These are phyloP conservation scores for Hermetia illucens DNA, from an alignment of 1,140 invertebrate species.

Conservation along the genomic window DNA sequence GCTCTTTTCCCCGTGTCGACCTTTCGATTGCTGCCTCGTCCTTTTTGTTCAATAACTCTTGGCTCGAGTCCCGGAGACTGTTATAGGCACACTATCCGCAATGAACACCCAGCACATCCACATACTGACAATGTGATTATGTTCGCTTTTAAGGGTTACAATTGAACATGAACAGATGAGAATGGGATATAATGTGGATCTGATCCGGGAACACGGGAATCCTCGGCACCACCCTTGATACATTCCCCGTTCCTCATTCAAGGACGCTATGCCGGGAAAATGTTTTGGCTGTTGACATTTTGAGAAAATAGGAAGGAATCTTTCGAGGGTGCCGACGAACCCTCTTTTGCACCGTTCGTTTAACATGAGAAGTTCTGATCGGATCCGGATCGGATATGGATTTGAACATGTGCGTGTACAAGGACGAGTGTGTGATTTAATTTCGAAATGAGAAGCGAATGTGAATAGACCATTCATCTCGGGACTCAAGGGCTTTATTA, in stretches of 20 bases:
- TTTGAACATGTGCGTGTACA: neutral
- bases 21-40: too few species aligned
- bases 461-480: neutral
- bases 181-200: neutral
- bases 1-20: neutral
- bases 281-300: neutral
- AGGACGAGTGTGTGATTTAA: conserved; percentile 1
- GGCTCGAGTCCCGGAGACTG: too few species aligned
- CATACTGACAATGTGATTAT: neutral
- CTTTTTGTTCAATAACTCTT: too few species aligned
- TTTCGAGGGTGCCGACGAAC: too few species aligned
- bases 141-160: neutral
- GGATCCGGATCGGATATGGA: too few species aligned
- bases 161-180: too few species aligned
- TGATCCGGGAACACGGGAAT: neutral
- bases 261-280: neutral
- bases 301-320: neutral
- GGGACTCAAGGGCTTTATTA: neutral
- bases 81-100: too few species aligned
- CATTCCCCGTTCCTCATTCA: neutral
- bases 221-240: neutral
- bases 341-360: neutral
- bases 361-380: too few species aligned
- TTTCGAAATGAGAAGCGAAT: neutral
- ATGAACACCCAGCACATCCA: neutral